Evolutionary conservation across 2,888 invertebrate genomes (phyloP), one percentile per base, ranked within the genome.

Genomic region (Leptinotarsa rubiginosa): DNA sequence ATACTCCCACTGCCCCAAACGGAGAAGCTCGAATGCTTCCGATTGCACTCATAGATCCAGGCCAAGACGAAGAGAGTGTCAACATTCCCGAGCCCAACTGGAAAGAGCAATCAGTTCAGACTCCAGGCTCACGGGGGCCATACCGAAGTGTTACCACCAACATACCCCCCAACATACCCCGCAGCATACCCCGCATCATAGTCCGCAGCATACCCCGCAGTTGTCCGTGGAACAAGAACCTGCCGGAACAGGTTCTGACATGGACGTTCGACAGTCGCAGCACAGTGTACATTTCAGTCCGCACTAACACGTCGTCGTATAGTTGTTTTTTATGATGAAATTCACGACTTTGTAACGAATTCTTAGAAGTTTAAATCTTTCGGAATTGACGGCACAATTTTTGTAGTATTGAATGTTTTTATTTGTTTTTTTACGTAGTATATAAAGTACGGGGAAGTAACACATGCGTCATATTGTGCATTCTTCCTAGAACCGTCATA

Each of bases 21-120:
- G 88, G 52, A 81, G 89, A 18, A 88, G 87, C 77, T 89, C 89
- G 1, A 89, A 89, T 77, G 87, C 88, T 3, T 88, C 88, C 0
- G 89, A 88, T 70, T 87, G 86, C 72, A 85, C 87, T 81, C 79
- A 84, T 83, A 59, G 83, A 69, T 82, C 84, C 2, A 82, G 87
- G 16, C 75, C 85, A 20, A 81, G 84, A 72, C 83, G 82, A 73
- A 77, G 85, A 65, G 87, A 87, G n/a, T 83, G 83, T 70, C 80
- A 81, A 31, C 82, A 83, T 76, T 71, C 78, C 10, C 80, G 85
- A 47, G 87, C 86, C 1, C 82, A 83, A 20, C 78, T 87, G 47
- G 87, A 87, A 75, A 78, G 87, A 69, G 87, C 87, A 5, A 87
- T 87, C 56, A 87, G 86, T 76, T 86, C 87, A 0, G 87, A 87